Conservation (phyloP, 2,113 vertebrate genomes). For the Seriola quinqueradiata region DNA sequence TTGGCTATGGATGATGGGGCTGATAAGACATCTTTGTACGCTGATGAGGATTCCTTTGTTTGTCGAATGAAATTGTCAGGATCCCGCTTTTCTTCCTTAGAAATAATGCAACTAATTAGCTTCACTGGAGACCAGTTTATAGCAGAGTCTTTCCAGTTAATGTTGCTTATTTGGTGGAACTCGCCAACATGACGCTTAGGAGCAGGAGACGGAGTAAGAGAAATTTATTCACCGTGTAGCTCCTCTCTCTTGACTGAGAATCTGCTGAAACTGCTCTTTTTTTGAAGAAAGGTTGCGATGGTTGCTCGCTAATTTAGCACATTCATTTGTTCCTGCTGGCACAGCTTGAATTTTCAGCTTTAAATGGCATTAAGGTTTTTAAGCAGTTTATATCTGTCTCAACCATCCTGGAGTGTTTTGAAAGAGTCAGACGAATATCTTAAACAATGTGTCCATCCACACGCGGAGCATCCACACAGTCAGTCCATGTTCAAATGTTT, state of each 20-base stretch:
- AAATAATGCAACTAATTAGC: constrained; percentile 47
- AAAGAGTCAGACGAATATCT: not conserved
- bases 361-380: constrained; percentile 21
- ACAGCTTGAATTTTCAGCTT: not conserved
- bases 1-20: constrained; percentile 56
- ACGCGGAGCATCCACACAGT: constrained; percentile 20
- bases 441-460: constrained; percentile 14
- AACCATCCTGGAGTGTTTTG: not conserved
- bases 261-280: constrained; percentile 31
- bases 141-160: constrained; percentile 19
- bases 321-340: not conserved
- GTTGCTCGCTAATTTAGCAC: constrained; percentile 16
- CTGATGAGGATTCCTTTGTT: constrained; percentile 54
- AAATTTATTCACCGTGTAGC: constrained; percentile 13
- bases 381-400: not conserved
- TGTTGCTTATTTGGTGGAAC: constrained; percentile 26
- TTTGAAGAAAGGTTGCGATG: constrained; percentile 8
- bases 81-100: constrained; percentile 31
- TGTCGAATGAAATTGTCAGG: constrained; percentile 53
- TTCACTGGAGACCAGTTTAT: constrained; percentile 22
- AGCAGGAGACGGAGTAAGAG: not conserved
- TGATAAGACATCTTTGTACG: constrained; percentile 54
- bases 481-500: constrained; percentile 21
- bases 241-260: constrained; percentile 6
- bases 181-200: not conserved